Evolutionary conservation across 2,888 invertebrate species (phyloP).

Genomic region (Drosophila colorata): DNA sequence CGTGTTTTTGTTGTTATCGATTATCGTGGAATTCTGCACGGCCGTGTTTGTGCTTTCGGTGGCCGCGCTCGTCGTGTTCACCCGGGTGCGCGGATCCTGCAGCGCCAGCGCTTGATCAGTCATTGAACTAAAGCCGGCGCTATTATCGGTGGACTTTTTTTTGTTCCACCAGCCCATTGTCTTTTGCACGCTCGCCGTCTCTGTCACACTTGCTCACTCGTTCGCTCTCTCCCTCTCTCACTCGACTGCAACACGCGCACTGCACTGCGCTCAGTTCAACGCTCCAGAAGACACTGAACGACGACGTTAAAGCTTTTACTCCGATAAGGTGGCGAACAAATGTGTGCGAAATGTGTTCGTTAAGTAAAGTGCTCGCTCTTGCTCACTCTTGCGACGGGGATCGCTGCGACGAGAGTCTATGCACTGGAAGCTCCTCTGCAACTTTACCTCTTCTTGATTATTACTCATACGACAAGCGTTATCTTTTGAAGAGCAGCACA

Average conservation of each 20-base stretch:
- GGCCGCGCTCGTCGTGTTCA: constrained; percentile 77
- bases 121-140: constrained; percentile 2
- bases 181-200: background rate
- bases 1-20: constrained; percentile 73
- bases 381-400: constrained; percentile 1
- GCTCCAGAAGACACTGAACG: constrained; percentile 27
- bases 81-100: constrained; percentile 79
- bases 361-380: background rate
- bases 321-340: constrained; percentile 4
- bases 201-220: background rate
- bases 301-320: constrained; percentile 20
- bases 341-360: constrained; percentile 7
- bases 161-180: constrained; percentile 41
- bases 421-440: constrained; percentile 1
- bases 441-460: constrained; percentile 12
- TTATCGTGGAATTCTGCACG: constrained; percentile 77
- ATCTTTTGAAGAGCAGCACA: background rate
- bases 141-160: constrained; percentile 37
- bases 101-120: constrained; percentile 53
- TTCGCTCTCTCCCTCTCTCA: background rate
- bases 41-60: constrained; percentile 79
- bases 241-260: background rate
- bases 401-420: constrained; percentile 6
- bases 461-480: constrained; percentile 50
- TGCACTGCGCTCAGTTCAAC: constrained; percentile 10